Evolutionary conservation across 2,888 invertebrate species (phyloP).

Genomic region (Drosophila nr. medialis): DNA sequence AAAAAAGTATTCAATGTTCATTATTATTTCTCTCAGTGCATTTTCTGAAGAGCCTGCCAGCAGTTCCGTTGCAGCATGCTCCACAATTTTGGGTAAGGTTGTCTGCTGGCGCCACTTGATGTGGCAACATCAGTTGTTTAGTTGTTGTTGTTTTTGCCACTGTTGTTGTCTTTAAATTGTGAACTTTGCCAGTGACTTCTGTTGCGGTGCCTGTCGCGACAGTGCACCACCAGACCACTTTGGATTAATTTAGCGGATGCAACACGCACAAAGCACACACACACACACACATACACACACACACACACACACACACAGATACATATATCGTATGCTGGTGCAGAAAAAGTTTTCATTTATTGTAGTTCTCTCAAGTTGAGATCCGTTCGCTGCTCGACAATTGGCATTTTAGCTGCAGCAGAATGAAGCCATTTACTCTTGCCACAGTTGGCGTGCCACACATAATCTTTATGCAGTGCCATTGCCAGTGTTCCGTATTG

Average conservation of each 20-base stretch:
- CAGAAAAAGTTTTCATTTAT: constrained; percentile 56
- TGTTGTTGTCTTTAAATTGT: constrained; percentile 59
- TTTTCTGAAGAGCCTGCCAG: constrained; percentile 49
- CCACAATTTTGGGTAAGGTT: constrained; percentile 50
- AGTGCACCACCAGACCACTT: constrained; percentile 59
- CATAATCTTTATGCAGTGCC: constrained; percentile 49
- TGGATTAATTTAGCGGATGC: constrained; percentile 75
- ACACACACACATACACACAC: constrained; percentile 5
- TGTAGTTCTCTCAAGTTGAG: constrained; percentile 34
- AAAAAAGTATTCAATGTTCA: background rate
- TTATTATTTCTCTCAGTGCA: background rate
- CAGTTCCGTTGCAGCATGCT: constrained; percentile 62
- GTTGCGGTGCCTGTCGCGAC: constrained; percentile 45
- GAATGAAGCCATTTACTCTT: constrained; percentile 73
- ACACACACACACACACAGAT: constrained; percentile 1
- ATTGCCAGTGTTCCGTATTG: constrained; percentile 29
- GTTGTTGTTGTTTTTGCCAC: constrained; percentile 23
- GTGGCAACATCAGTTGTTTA: constrained; percentile 38
- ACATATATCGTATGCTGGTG: background rate
- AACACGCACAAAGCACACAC: constrained; percentile 14
- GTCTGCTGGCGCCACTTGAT: constrained; percentile 50
- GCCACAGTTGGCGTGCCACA: constrained; percentile 32
- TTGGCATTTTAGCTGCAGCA: constrained; percentile 55
- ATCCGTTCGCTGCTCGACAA: constrained; percentile 52
- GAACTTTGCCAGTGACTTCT: constrained; percentile 67